A percentile compares a stretch with the other conserved stretches of the same genome.
Conservation (phyloP, 2,888 invertebrate species). For the Nymphalis c-album region DNA sequence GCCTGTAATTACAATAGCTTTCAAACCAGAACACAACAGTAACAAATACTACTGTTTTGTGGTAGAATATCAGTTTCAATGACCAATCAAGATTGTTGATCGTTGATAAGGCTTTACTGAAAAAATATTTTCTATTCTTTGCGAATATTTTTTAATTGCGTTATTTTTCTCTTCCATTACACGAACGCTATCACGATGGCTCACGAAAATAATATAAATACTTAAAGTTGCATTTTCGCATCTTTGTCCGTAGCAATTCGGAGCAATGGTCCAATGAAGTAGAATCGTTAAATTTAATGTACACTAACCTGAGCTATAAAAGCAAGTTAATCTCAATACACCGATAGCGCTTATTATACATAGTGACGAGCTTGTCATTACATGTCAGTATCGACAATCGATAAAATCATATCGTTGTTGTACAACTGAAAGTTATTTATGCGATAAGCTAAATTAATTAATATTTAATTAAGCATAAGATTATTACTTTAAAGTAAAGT, state of each 20-base stretch:
- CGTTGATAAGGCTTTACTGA: no score
- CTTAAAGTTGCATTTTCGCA: slow-evolving; percentile 25
- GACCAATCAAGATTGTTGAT: no score
- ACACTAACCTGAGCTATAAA: slow-evolving; percentile 78
- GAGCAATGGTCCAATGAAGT: slow-evolving; percentile 70
- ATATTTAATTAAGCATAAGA: no score
- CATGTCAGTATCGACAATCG: slow-evolving; percentile 26
- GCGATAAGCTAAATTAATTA: no score
- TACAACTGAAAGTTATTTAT: no score
- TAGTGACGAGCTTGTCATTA: slow-evolving; percentile 52
- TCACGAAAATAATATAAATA: slow-evolving; percentile 32
- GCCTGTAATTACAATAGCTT: no score
- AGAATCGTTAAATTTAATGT: slow-evolving; percentile 77
- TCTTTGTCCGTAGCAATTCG: slow-evolving; percentile 70
- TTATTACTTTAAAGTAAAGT: no score
- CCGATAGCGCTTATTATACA: slow-evolving; percentile 76
- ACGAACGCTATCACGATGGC: slow-evolving; percentile 5
- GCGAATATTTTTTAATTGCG: background rate
- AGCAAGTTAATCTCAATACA: slow-evolving; percentile 80
- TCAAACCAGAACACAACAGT: no score
- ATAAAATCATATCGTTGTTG: background rate
- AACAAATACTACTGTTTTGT: no score
- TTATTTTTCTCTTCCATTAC: slow-evolving; percentile 4
- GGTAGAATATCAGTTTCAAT: no score
- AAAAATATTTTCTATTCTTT: no score